Base-by-base conservation (phyloP, 2,113 vertebrate species). In the Chascanopsetta lugubris region DNA sequence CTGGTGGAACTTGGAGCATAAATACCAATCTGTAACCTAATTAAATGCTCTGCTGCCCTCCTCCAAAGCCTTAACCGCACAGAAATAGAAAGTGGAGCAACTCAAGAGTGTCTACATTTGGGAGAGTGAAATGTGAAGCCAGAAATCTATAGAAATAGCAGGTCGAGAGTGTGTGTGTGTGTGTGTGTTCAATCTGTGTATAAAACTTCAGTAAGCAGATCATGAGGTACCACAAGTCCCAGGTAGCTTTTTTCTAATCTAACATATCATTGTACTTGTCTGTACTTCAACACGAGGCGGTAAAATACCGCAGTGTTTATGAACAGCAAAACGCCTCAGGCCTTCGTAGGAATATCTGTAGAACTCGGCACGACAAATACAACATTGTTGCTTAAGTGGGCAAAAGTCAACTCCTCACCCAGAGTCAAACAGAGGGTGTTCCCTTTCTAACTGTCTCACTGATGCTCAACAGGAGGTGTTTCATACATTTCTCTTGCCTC, bases 21-120 rank as follows among this genome's bases (percentile, higher is more conserved):
- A 84, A 88, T 64, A 67, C 69, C 79, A 81, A 90, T 87, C 80
- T 84, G 85, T 85, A 88, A 83, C 85, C 90, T 80, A 90, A 89
- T 92, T 91, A 90, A 89, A 86, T 58, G 84, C 85, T 84, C 77
- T n/a, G 72, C 82, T 87, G 86, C 79, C 69, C 85, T 74, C 79
- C 85, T 92, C 90, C 88, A 92, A 91, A 91, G 87, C 77, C 50
- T 60, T 88, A 85, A 83, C 71, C 66, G 88, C 89, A 84, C 71
- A 75, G 83, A 90, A 89, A 81, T 77, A 75, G 74, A 89, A 85
- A 88, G 84, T 77, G 60, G 75, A 90, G 72, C 61, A 85, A 75
- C 59, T 83, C 75, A 63, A 83, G 70, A 69, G 72, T 83, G 81
- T 76, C 73, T 60, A 53, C 74, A 72, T 85, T 72, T 87, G 67